Evolutionary conservation across 2,113 vertebrate species (phyloP).

Genomic region (Oryzias melastigma): DNA sequence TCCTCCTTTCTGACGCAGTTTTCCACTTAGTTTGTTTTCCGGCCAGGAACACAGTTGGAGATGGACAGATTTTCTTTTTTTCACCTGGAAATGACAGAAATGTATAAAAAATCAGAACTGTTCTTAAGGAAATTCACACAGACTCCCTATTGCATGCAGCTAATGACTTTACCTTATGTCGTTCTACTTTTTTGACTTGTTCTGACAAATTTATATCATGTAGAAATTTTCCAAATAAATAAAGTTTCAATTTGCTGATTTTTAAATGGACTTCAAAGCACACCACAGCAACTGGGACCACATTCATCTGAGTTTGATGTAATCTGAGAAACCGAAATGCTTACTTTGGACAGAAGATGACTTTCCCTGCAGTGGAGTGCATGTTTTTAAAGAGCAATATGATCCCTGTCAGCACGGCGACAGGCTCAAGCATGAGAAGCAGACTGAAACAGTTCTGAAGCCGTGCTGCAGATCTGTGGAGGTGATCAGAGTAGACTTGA

Average conservation of each 20-base stretch:
- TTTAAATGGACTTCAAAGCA: constrained; percentile 10
- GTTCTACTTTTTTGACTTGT: not conserved
- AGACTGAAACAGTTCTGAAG: not conserved
- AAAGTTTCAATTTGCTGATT: constrained; percentile 19
- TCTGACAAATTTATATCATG: constrained; percentile 1
- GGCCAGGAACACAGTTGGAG: constrained; percentile 28
- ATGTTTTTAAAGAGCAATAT: constrained; percentile 49
- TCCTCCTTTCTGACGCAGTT: constrained; percentile 3
- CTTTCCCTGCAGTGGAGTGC: constrained; percentile 26
- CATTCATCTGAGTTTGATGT: constrained; percentile 28
- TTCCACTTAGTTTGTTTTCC: constrained; percentile 13
- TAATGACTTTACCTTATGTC: constrained; percentile 19
- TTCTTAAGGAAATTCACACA: constrained; percentile 13
- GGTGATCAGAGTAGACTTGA: constrained; percentile 45
- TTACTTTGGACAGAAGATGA: constrained; percentile 32
- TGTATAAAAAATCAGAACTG: constrained; percentile 27
- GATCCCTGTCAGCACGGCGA: constrained; percentile 56
- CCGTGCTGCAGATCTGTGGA: constrained; percentile 41
- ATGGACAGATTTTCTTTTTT: constrained; percentile 8
- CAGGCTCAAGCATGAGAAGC: constrained; percentile 22
- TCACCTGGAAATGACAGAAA: constrained; percentile 38
- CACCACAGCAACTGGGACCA: constrained; percentile 9
- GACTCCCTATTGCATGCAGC: not conserved
- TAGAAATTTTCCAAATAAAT: constrained; percentile 21
- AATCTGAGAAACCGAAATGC: constrained; percentile 39